Base-by-base conservation (phyloP, 2,113 vertebrate genomes). In the Patagioenas fasciata region DNA sequence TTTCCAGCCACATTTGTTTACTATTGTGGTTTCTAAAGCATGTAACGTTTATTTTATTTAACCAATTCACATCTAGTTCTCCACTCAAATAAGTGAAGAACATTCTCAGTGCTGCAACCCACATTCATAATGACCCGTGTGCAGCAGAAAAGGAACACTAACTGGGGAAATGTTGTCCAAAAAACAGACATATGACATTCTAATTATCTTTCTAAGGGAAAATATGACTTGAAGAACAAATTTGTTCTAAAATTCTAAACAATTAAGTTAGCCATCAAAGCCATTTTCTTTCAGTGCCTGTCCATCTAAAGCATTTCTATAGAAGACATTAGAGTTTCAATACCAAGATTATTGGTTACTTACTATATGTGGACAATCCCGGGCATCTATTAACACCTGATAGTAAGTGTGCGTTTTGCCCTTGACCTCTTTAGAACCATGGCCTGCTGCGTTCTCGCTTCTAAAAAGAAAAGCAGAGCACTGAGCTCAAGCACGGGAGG, bases 341-440 rank as follows among this genome's bases (percentile, higher is more conserved):
- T 3, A 24, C 5, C 51, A 74, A 57, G 31, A 44, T 18, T 7
- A n/a, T 10, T 50, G 66, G 53, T 85, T 90, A 98, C 99, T 98
- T 98, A 99, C 99, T 98, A 99, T 99, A 95, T 99, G 99, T 38
- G 99, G 99, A 50, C 99, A 99, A 96, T 99, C 99, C 42, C 99
- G 98, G 79, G 99, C 99, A 96, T 99, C 99, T 83, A 99, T 99
- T 77, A 99, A 95, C 96, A 99, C 99, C 94, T 99, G 99, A 93
- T 99, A 99, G 97, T 99, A 99, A 48, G 99, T 99, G 72, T 99
- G 99, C 21, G 99, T 99, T 97, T 99, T 99, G 74, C 99, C 99
- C 96, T 99, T 99, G 85, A 99, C 99, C 96, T 99, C 99, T 96
- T 99, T 99, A 78, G 99, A 99, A 58, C 99, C 98, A 1, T 99